Evolutionary conservation across 2,888 invertebrate species (phyloP).

Genomic region (Acrobasis repandana): DNA sequence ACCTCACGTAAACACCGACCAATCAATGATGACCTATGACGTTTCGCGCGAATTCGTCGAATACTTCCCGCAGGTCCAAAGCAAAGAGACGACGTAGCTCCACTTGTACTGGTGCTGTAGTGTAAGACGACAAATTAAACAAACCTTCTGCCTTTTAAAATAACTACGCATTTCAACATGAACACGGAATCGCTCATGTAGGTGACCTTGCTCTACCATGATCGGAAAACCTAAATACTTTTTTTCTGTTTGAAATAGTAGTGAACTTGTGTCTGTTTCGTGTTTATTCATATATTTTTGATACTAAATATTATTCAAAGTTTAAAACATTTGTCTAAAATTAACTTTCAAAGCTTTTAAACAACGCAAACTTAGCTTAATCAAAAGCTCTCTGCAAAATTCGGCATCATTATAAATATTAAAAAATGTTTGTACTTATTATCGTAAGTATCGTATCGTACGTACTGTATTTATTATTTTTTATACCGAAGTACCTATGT

Average conservation of each 20-base stretch:
- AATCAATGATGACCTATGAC: conserved; percentile 56
- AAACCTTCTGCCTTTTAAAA: conserved; percentile 67
- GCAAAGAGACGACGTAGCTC: conserved; percentile 35
- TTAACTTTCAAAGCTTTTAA: no score
- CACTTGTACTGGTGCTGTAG: conserved; percentile 46
- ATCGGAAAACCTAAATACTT: conserved; percentile 35
- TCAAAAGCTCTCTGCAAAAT: no score
- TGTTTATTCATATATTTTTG: no score
- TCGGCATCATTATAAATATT: no score
- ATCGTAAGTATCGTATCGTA: no score
- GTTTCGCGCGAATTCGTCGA: conserved; percentile 39
- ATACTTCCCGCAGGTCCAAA: conserved; percentile 29
- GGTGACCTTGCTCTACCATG: conserved; percentile 26
- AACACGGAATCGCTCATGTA: conserved; percentile 53
- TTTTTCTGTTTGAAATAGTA: neutral
- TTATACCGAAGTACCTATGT: no score
- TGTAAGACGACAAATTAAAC: conserved; percentile 66
- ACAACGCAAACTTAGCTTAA: no score
- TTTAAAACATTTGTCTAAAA: no score
- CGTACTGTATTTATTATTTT: no score
- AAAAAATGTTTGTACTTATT: no score
- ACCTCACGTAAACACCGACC: conserved; percentile 68
- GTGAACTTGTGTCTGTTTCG: neutral
- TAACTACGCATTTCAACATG: conserved; percentile 58
- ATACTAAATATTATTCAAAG: no score